Percentiles rank a stretch among this genome's conserved stretches.
Conservation (phyloP, 2,888 invertebrate species). For the Odontomyia ornata region DNA sequence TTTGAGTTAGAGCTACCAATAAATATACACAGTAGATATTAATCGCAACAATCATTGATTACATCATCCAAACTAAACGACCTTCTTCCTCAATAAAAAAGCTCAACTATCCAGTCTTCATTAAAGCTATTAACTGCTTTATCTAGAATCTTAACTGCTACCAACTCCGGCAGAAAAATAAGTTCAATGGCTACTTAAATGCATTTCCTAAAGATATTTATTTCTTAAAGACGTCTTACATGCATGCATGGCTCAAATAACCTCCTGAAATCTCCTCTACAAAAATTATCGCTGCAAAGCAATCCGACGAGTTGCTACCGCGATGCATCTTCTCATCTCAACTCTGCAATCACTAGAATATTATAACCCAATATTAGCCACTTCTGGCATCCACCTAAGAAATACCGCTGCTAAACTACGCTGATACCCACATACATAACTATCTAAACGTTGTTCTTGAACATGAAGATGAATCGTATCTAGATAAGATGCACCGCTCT, state of each 20-base stretch:
- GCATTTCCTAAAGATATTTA: not conserved
- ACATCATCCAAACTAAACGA: too few species aligned
- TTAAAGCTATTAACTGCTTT: too few species aligned
- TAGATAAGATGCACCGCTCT: not conserved
- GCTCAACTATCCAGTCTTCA: too few species aligned
- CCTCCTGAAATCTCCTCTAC: not conserved
- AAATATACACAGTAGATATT: too few species aligned
- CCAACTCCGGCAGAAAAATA: not conserved
- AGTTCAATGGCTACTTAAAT: slow-evolving; percentile 13
- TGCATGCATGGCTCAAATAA: not conserved
- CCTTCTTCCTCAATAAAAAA: too few species aligned
- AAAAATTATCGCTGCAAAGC: not conserved
- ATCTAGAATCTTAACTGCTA: not conserved
- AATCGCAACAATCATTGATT: too few species aligned
- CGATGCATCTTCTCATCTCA: not conserved
- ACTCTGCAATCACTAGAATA: not conserved
- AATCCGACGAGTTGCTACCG: not conserved
- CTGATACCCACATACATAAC: not conserved
- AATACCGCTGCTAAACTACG: too few species aligned
- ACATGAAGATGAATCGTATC: not conserved
- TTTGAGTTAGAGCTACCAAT: too few species aligned
- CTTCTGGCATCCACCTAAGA: too few species aligned
- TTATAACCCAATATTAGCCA: too few species aligned
- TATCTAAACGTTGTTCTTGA: not conserved
- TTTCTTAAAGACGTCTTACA: not conserved